These are phyloP conservation scores for Scyliorhinus canicula DNA, from an alignment of 2,797 vertebrate genomes.

Conservation along the genomic window DNA sequence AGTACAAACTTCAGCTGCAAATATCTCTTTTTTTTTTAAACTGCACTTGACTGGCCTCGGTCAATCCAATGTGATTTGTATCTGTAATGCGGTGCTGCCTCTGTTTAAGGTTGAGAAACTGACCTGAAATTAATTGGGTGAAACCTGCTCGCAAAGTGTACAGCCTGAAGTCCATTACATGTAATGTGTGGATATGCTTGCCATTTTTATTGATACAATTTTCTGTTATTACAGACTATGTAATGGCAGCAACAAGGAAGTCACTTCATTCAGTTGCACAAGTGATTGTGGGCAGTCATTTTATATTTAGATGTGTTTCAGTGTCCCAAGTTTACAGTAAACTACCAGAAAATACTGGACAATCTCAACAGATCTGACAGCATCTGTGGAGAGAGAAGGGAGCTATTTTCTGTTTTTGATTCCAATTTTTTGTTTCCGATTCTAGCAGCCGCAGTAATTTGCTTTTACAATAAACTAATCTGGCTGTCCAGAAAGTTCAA, in stretches of 20 bases:
- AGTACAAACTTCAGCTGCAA: not conserved
- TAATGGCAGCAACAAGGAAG: not conserved
- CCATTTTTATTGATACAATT: not conserved
- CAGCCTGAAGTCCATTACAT: not conserved
- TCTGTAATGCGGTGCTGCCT: not conserved
- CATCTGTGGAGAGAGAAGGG: too few species aligned
- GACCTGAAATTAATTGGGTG: not conserved
- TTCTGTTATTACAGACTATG: not conserved
- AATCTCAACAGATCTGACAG: too few species aligned
- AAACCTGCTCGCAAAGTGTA: not conserved
- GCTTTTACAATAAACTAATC: not conserved
- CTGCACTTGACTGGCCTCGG: not conserved
- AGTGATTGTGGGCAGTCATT: not conserved
- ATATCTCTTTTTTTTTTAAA: too few species aligned
- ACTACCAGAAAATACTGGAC: not conserved
- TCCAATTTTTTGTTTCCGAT: too few species aligned
- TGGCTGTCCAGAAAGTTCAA: not conserved
- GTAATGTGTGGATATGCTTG: too few species aligned
- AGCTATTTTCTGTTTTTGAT: too few species aligned
- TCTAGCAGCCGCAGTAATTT: too few species aligned
- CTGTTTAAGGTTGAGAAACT: not conserved
- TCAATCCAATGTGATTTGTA: not conserved
- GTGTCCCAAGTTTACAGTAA: not conserved
- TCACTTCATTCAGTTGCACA: not conserved
- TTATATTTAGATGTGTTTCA: not conserved